phyloP scores from a whole-genome alignment of 2,888 invertebrate species.

The Ichneumon xanthorius region DNA sequence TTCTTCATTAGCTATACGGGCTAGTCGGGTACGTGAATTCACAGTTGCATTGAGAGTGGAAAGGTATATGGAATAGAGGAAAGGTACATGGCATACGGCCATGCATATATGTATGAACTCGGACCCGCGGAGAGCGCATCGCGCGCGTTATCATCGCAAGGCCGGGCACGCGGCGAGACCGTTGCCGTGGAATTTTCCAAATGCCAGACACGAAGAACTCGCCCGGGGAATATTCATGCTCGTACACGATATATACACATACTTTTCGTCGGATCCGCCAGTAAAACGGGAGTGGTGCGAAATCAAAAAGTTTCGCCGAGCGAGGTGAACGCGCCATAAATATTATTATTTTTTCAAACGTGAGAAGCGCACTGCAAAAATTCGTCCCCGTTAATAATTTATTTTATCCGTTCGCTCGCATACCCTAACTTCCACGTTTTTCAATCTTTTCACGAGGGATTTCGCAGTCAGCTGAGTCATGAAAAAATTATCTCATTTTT shows the following conservation, averaged over 20 bases:
- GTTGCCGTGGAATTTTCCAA: slow-evolving; percentile 32
- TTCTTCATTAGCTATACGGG: slow-evolving; percentile 27
- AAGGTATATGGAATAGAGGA: not conserved
- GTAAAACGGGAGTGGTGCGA: not conserved
- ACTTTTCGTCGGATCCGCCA: slow-evolving; percentile 5
- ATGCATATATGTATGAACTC: not conserved
- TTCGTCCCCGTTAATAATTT: not conserved
- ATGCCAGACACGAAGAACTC: slow-evolving; percentile 34
- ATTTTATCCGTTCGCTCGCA: not conserved
- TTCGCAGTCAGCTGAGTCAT: not conserved
- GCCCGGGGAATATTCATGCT: slow-evolving; percentile 36
- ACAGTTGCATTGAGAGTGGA: slow-evolving; percentile 21
- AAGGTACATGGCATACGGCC: not conserved
- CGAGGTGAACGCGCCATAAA: not conserved
- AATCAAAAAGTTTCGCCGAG: slow-evolving; percentile 4
- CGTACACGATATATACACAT: not conserved
- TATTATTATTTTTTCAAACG: not conserved
- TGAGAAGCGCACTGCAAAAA: not conserved
- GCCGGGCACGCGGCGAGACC: slow-evolving; percentile 30
- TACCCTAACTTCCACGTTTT: not conserved
- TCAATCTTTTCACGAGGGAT: not conserved
- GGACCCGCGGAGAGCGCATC: slow-evolving; percentile 13
- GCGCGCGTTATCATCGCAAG: slow-evolving; percentile 43
- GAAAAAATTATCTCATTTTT: not conserved
- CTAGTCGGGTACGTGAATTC: slow-evolving; percentile 19